These are phyloP conservation scores for Zoanthus solanderi DNA, from an alignment of 92 coral and sea anemone species.

Conservation along the genomic window DNA sequence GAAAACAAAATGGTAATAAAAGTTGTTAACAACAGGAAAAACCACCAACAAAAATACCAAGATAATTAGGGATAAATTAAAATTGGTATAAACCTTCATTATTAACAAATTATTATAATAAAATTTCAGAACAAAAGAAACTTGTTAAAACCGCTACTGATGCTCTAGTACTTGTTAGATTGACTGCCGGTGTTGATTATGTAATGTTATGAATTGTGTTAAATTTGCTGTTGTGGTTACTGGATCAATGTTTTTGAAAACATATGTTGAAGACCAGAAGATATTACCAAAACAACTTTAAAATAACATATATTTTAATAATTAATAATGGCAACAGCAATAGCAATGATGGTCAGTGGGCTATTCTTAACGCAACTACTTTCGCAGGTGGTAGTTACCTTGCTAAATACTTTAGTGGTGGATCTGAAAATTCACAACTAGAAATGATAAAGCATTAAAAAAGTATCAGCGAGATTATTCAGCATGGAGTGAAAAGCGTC, in stretches of 20 bases:
- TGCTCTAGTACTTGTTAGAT: neutral
- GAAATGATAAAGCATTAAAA: neutral
- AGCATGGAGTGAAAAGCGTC: neutral
- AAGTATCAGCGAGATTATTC: neutral
- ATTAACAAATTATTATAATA: too few species aligned
- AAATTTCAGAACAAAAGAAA: slow-evolving; percentile 21
- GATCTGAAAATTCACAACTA: neutral
- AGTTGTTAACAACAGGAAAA: too few species aligned
- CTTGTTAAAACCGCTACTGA: slow-evolving; percentile 9
- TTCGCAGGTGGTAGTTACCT: neutral
- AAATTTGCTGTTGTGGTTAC: slow-evolving; percentile 31
- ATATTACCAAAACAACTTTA: slow-evolving; percentile 3
- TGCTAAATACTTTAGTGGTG: neutral
- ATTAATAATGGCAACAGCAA: neutral
- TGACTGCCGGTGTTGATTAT: slow-evolving; percentile 33
- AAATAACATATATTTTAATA: neutral
- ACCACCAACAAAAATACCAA: too few species aligned
- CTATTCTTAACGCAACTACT: neutral
- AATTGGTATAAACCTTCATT: too few species aligned
- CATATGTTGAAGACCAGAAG: slow-evolving; percentile 26
- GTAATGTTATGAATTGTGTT: slow-evolving; percentile 40
- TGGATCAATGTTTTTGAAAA: slow-evolving; percentile 42
- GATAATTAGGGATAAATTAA: too few species aligned
- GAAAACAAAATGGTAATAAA: too few species aligned
- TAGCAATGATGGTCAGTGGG: neutral